phyloP scores from a whole-genome alignment of 2,797 vertebrate genomes.

The Tarsius wallacei region DNA sequence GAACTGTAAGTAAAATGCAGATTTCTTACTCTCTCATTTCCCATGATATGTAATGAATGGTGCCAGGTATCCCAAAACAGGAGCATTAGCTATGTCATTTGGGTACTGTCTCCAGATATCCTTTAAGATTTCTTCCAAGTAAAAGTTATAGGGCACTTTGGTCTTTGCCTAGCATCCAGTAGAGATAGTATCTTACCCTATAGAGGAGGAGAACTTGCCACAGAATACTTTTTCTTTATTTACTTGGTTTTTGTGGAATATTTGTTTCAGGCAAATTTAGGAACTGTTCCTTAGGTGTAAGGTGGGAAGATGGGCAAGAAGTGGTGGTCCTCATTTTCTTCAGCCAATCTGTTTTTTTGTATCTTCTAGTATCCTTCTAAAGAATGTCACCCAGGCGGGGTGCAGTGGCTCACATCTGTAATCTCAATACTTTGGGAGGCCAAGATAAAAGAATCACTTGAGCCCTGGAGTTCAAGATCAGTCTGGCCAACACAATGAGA shows the following conservation, averaged over 20 bases:
- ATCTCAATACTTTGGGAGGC: no score
- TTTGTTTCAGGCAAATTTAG: not conserved
- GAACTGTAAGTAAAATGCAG: not conserved
- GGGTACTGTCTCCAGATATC: not conserved
- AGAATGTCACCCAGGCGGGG: not conserved
- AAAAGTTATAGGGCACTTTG: not conserved
- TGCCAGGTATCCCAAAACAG: not conserved
- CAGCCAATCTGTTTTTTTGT: not conserved
- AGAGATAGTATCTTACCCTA: not conserved
- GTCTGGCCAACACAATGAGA: no score
- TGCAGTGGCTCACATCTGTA: no score
- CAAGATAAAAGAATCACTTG: no score
- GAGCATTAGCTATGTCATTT: not conserved
- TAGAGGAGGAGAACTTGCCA: not conserved
- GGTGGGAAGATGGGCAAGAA: not conserved
- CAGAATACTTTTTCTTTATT: not conserved
- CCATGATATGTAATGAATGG: not conserved
- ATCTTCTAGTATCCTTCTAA: not conserved
- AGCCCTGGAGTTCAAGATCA: no score
- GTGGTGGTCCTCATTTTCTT: not conserved
- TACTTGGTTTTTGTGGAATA: not conserved
- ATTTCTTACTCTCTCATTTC: not conserved
- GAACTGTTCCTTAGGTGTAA: not conserved
- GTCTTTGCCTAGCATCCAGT: not conserved
- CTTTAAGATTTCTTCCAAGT: not conserved